Conservation (phyloP, 2,113 vertebrate genomes). For the Laterallus jamaicensis region DNA sequence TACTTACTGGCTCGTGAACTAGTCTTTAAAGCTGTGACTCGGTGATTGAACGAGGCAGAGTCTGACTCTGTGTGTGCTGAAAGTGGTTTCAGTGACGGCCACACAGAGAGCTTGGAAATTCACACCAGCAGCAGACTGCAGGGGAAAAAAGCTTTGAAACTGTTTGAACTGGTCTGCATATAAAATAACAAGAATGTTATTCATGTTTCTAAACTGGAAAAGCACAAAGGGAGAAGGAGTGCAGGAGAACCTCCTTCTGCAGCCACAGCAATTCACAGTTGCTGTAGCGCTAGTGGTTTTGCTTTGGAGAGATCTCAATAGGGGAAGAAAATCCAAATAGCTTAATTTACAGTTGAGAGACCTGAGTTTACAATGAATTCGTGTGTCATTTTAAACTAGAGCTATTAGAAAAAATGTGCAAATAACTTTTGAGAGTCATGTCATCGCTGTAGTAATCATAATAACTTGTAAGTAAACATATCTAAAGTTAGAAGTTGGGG, state of each 20-base stretch:
- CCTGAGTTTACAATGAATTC: background rate
- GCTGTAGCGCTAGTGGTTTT: background rate
- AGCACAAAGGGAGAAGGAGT: background rate
- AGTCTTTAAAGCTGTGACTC: slow-evolving; percentile 18
- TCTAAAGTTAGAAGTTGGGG: background rate
- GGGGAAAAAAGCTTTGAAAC: slow-evolving; percentile 11
- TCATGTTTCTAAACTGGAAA: slow-evolving; percentile 14
- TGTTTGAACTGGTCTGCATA: slow-evolving; percentile 31
- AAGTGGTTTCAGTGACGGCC: background rate
- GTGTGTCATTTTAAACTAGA: background rate
- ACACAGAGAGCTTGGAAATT: slow-evolving; percentile 60
- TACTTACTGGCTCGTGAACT: slow-evolving; percentile 10
- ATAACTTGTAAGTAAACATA: background rate
- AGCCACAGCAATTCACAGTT: background rate
- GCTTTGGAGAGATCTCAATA: background rate
- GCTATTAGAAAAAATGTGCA: background rate
- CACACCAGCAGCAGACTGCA: slow-evolving; percentile 15
- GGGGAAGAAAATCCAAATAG: background rate
- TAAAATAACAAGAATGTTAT: slow-evolving; percentile 42
- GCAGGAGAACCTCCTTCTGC: background rate
- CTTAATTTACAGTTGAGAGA: background rate
- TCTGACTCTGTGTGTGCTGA: background rate
- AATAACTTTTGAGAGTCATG: background rate
- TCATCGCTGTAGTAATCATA: background rate
- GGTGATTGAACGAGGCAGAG: slow-evolving; percentile 18